Conservation (phyloP, 2,888 invertebrate genomes). For the Lithophane ornitopus region DNA sequence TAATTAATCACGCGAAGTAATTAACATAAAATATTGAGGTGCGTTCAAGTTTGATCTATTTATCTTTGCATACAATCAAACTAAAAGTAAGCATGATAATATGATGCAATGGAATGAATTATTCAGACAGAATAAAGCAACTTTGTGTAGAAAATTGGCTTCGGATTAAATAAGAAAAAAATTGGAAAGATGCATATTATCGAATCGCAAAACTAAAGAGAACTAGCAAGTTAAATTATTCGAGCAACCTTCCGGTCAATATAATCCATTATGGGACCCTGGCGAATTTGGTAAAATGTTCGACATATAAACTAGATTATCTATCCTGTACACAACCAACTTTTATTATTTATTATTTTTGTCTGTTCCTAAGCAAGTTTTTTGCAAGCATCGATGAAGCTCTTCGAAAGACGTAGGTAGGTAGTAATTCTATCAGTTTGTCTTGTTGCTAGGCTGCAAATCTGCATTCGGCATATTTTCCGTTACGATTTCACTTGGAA, state of each 20-base stretch:
- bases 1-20: constrained; percentile 38
- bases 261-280: constrained; percentile 65
- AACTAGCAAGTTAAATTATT: constrained; percentile 42
- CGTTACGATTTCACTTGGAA: constrained; percentile 38
- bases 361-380: constrained; percentile 65
- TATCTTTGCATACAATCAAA: constrained; percentile 35
- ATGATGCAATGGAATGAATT: constrained; percentile 4
- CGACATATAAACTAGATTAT: constrained; percentile 69
- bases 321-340: constrained; percentile 62
- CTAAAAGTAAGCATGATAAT: constrained; percentile 5
- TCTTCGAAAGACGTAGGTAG: constrained; percentile 52
- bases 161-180: constrained; percentile 29
- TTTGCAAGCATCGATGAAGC: constrained; percentile 64
- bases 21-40: constrained; percentile 33
- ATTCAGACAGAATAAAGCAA: constrained; percentile 11
- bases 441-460: constrained; percentile 57
- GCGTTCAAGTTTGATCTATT: constrained; percentile 29
- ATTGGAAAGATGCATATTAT: constrained; percentile 28
- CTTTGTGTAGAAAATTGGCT: constrained; percentile 25
- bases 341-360: constrained; percentile 63
- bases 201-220: constrained; percentile 31
- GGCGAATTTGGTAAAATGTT: constrained; percentile 62
- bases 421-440: constrained; percentile 53
- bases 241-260: constrained; percentile 51
- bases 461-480: constrained; percentile 57